phyloP scores from a whole-genome alignment of 2,888 invertebrate species.

The Heliconius aoede region DNA sequence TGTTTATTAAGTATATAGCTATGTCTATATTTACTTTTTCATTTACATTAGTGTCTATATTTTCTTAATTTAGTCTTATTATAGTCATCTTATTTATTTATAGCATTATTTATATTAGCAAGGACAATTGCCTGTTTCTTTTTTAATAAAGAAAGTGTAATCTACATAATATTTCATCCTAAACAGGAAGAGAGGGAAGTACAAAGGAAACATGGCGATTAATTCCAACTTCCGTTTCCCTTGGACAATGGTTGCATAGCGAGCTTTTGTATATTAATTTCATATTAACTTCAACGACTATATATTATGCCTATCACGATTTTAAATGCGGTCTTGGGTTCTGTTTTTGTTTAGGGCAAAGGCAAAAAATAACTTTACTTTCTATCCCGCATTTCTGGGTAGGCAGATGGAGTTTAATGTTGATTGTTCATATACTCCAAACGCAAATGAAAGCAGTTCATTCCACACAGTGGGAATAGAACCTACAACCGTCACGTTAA shows the following conservation, averaged over 20 bases:
- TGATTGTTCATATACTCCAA: too few species aligned
- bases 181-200: conserved; percentile 13
- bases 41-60: too few species aligned
- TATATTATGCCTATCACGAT: neutral
- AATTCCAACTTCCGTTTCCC: conserved; percentile 23
- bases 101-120: neutral
- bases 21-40: too few species aligned
- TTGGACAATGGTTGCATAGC: conserved; percentile 10
- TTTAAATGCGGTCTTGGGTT: neutral
- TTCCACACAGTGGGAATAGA: too few species aligned
- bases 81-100: too few species aligned
- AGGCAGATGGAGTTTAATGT: too few species aligned
- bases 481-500: too few species aligned
- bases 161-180: conserved; percentile 17
- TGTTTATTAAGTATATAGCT: too few species aligned
- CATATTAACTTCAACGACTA: neutral
- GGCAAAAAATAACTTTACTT: too few species aligned
- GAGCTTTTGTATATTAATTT: conserved; percentile 8
- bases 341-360: neutral
- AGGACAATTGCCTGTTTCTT: neutral
- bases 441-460: too few species aligned
- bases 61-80: too few species aligned
- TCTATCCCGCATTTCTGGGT: too few species aligned
- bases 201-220: conserved; percentile 18
- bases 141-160: neutral